These are phyloP conservation scores for Chloroclystis v-ata DNA, from an alignment of 2,888 invertebrate species.

Conservation along the genomic window DNA sequence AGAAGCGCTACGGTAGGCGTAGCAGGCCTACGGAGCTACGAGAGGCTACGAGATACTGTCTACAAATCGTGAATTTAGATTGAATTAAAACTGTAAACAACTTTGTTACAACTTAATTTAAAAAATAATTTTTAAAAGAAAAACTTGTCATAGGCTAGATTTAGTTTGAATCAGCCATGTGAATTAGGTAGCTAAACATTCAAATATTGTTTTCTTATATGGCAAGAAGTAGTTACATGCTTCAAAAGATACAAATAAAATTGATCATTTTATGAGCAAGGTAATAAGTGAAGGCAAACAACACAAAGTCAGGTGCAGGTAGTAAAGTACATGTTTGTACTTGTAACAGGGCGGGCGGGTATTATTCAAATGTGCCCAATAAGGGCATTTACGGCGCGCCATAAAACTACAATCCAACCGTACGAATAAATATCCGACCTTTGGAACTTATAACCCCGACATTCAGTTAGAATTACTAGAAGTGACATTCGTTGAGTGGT, in stretches of 20 bases:
- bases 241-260: background rate
- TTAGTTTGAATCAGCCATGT: too few species aligned
- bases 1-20: too few species aligned
- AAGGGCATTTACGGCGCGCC: conserved; percentile 70
- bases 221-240: too few species aligned
- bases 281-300: conserved; percentile 16
- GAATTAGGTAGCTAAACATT: too few species aligned
- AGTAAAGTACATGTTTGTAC: conserved; percentile 65
- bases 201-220: too few species aligned
- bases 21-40: too few species aligned
- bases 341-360: conserved; percentile 44
- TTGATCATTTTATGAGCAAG: background rate
- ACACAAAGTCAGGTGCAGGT: conserved; percentile 21
- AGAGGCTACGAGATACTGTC: too few species aligned
- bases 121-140: too few species aligned
- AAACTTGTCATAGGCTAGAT: too few species aligned
- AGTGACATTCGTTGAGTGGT: background rate
- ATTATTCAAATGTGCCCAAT: conserved; percentile 76
- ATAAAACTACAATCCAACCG: conserved; percentile 76
- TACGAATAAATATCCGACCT: conserved; percentile 74
- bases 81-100: too few species aligned
- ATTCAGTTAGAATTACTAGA: conserved; percentile 20
- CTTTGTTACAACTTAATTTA: too few species aligned
- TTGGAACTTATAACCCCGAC: conserved; percentile 66
- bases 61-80: too few species aligned